phyloP scores from a whole-genome alignment of 2,888 invertebrate genomes.

The Ellobium chinense region DNA sequence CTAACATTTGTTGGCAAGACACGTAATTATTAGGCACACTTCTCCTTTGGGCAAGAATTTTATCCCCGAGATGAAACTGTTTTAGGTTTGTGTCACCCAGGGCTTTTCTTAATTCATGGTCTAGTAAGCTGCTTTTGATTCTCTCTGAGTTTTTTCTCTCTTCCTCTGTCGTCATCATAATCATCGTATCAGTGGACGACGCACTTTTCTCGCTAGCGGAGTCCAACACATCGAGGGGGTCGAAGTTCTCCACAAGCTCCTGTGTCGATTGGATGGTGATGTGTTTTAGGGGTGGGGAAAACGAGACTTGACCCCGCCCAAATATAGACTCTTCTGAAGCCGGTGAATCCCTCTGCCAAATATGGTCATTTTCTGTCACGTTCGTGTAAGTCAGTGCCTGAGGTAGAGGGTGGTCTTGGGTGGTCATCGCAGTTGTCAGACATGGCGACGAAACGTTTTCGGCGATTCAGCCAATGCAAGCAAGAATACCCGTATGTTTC shows the following conservation, averaged over 20 bases:
- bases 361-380: neutral
- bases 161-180: constrained; percentile 15
- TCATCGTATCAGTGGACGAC: neutral
- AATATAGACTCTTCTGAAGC: neutral
- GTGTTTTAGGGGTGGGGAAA: neutral
- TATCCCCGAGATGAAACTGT: neutral
- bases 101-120: neutral
- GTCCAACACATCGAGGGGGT: neutral
- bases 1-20: neutral
- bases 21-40: neutral
- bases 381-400: neutral
- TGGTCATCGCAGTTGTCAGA: neutral
- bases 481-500: too few relatives aligned
- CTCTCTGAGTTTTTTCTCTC: neutral
- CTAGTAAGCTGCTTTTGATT: neutral
- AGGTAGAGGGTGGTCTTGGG: neutral
- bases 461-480: too few relatives aligned
- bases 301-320: neutral
- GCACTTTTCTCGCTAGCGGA: neutral
- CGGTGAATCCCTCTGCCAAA: neutral
- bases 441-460: too few relatives aligned
- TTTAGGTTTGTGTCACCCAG: neutral
- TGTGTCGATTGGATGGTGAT: neutral
- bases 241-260: neutral
- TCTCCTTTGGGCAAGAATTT: neutral